phyloP scores from a whole-genome alignment of 2,113 vertebrate species.

The Etheostoma spectabile region DNA sequence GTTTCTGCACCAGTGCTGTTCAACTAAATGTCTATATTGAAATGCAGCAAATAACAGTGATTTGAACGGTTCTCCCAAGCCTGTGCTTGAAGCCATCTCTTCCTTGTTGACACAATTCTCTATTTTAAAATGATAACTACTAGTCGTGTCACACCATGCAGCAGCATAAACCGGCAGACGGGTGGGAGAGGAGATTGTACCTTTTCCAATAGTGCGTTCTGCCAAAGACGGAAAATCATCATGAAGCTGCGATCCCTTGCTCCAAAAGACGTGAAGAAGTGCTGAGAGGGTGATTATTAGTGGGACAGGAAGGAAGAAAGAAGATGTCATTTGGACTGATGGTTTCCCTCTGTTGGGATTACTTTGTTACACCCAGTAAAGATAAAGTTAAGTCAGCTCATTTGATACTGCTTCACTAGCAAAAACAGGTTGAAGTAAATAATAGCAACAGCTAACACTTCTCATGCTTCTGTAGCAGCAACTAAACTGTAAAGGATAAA shows the following conservation, averaged over 20 bases:
- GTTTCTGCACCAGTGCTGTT: neutral
- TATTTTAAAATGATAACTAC: conserved; percentile 55
- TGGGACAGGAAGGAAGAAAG: conserved; percentile 11
- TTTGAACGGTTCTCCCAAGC: conserved; percentile 20
- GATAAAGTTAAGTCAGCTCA: conserved; percentile 44
- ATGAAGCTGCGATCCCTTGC: conserved; percentile 93
- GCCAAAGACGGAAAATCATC: conserved; percentile 94
- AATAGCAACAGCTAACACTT: neutral
- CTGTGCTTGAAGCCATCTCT: conserved; percentile 41
- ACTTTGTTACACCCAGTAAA: conserved; percentile 5
- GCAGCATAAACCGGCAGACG: neutral
- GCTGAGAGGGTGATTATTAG: conserved; percentile 73
- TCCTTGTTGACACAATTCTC: conserved; percentile 28
- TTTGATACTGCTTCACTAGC: conserved; percentile 43
- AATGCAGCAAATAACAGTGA: conserved; percentile 52
- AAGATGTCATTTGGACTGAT: conserved; percentile 23
- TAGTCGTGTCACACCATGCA: conserved; percentile 16
- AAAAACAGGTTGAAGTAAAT: neutral
- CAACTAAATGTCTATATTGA: conserved; percentile 32
- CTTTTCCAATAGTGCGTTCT: conserved; percentile 92
- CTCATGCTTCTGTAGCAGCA: neutral
- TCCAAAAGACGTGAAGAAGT: conserved; percentile 94
- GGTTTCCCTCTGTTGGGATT: conserved; percentile 25
- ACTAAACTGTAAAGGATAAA: neutral
- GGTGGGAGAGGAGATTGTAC: conserved; percentile 67